Conservation (phyloP, 2,888 invertebrate genomes). For the Caenorhabditis sp. region DNA sequence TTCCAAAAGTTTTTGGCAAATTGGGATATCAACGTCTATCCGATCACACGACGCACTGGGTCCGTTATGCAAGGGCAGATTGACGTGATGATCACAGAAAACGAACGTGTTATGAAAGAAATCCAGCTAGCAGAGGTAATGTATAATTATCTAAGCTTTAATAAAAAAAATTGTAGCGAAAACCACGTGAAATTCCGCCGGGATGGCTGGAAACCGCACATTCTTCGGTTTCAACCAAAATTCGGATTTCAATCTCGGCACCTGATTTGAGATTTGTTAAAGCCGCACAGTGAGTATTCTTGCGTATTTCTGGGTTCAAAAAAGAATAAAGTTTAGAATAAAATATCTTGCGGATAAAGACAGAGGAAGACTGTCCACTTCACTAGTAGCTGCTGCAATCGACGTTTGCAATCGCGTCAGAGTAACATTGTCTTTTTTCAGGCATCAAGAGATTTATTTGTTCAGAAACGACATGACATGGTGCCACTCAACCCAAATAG, state of each 20-base stretch:
- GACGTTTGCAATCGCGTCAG: not conserved
- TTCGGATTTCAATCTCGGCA: not conserved
- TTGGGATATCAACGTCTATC: not conserved
- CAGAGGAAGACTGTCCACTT: not conserved
- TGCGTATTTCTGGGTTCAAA: too few species aligned
- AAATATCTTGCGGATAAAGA: not conserved
- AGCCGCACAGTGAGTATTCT: not conserved
- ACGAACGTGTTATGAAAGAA: not conserved
- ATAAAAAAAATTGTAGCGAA: too few species aligned
- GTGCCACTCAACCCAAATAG: not conserved
- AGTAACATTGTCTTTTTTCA: too few species aligned
- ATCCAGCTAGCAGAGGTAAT: too few species aligned
- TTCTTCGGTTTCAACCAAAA: not conserved
- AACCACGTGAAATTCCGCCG: not conserved
- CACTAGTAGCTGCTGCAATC: not conserved
- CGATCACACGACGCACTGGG: not conserved
- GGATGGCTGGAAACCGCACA: not conserved
- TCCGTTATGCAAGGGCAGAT: not conserved
- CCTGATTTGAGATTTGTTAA: not conserved
- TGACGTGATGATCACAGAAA: not conserved
- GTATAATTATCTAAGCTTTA: too few species aligned
- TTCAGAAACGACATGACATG: not conserved
- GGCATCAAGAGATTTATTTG: too few species aligned
- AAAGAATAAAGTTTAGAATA: too few species aligned
- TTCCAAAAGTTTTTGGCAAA: not conserved